A percentile compares a stretch with the other conserved stretches of the same genome.
Conservation (phyloP, 2,113 vertebrate species). For the Microcebus ravelobensis region DNA sequence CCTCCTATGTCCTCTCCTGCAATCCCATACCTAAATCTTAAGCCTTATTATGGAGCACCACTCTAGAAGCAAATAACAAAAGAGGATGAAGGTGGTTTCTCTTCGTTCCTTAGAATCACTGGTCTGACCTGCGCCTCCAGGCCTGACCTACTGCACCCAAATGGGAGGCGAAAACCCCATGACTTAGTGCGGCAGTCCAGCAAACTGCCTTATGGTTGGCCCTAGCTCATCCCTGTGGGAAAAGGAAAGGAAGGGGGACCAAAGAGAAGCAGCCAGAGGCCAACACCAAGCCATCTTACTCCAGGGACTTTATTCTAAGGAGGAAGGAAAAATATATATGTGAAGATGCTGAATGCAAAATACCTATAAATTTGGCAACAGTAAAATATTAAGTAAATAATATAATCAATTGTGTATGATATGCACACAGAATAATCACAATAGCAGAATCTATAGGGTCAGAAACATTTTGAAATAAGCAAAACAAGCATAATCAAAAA, state of each 20-base stretch:
- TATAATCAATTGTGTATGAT: not conserved
- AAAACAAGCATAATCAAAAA: conserved; percentile 7
- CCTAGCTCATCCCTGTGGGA: not conserved
- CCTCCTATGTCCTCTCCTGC: not conserved
- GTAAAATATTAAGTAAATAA: not conserved
- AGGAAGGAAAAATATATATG: not conserved
- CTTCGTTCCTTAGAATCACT: not conserved
- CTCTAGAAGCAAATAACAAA: not conserved
- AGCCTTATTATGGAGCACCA: not conserved
- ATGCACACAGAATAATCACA: not conserved
- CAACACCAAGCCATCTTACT: not conserved
- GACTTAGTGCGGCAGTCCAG: not conserved
- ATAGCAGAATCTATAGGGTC: not conserved
- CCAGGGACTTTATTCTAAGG: not conserved
- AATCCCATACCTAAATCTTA: not conserved
- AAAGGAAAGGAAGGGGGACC: not conserved
- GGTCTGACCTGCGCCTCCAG: not conserved
- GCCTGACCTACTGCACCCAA: not conserved
- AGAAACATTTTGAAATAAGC: not conserved
- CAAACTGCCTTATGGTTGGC: not conserved
- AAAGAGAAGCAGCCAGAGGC: not conserved
- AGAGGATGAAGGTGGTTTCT: not conserved
- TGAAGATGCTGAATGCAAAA: not conserved
- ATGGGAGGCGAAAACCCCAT: not conserved
- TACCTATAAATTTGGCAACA: not conserved